Conservation (phyloP, 2,797 vertebrate species). For the Mormyrops boulengeri region DNA sequence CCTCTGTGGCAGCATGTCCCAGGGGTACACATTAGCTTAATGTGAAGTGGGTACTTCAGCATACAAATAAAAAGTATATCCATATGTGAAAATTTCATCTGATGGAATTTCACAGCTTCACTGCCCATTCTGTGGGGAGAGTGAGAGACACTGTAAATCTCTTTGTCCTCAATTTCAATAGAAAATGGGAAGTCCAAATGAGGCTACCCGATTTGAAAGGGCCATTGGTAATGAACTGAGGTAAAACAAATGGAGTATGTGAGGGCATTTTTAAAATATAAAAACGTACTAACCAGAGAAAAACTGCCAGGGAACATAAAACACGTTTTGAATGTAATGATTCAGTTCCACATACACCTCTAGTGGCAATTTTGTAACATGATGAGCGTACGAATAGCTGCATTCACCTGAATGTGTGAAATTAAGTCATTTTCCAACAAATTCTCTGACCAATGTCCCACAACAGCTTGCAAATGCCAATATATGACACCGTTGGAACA, state of each 20-base stretch:
- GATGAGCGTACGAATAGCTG: neutral
- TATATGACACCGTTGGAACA: neutral
- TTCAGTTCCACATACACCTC: slow-evolving; percentile 4
- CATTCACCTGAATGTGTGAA: slow-evolving; percentile 4
- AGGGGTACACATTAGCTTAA: slow-evolving; percentile 1
- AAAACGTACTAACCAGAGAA: slow-evolving; percentile 16
- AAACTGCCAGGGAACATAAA: slow-evolving; percentile 7
- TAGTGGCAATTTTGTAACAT: neutral
- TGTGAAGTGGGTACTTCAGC: slow-evolving; percentile 12
- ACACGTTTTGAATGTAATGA: slow-evolving; percentile 10
- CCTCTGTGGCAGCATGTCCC: neutral
- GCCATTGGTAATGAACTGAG: slow-evolving; percentile 25
- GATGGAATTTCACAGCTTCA: slow-evolving; percentile 13
- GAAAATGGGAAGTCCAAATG: slow-evolving; percentile 22
- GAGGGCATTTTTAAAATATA: slow-evolving; percentile 19
- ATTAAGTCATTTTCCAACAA: neutral
- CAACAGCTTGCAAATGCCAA: neutral
- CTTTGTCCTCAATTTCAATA: slow-evolving; percentile 21
- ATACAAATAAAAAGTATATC: slow-evolving; percentile 6
- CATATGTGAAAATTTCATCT: slow-evolving; percentile 18
- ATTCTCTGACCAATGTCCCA: slow-evolving; percentile 1
- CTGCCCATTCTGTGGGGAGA: slow-evolving; percentile 11
- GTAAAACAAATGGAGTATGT: slow-evolving; percentile 23
- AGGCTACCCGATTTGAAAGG: slow-evolving; percentile 12
- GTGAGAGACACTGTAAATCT: slow-evolving; percentile 21